Conservation (phyloP, 2,113 vertebrate species). For the Oreocharis arfaki region DNA sequence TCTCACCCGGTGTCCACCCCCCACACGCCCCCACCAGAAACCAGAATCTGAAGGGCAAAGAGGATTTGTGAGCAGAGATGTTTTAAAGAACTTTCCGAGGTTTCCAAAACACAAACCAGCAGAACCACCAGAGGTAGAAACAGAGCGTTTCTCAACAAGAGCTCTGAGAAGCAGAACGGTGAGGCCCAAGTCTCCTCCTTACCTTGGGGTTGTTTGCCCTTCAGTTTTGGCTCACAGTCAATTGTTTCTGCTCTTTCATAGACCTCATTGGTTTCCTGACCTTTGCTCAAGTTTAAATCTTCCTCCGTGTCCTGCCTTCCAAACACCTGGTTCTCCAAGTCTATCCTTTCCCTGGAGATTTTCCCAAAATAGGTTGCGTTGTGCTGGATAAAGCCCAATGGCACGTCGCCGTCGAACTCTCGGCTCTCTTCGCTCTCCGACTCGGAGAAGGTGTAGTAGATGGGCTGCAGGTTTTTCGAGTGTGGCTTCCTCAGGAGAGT, state of each 20-base stretch:
- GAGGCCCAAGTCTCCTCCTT: slow-evolving; percentile 46
- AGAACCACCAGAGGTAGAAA: slow-evolving; percentile 37
- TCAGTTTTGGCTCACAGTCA: slow-evolving; percentile 78
- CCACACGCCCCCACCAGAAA: background rate
- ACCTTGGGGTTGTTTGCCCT: slow-evolving; percentile 78
- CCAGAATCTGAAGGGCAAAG: slow-evolving; percentile 64
- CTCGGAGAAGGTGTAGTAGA: slow-evolving; percentile 80
- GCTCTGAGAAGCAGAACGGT: slow-evolving; percentile 27
- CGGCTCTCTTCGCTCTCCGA: slow-evolving; percentile 75
- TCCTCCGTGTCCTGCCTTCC: slow-evolving; percentile 44
- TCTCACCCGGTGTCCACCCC: background rate
- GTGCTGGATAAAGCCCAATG: slow-evolving; percentile 63
- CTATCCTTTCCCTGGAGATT: slow-evolving; percentile 57
- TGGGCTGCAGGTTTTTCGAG: slow-evolving; percentile 73
- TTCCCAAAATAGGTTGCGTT: slow-evolving; percentile 78
- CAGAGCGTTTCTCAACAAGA: slow-evolving; percentile 39
- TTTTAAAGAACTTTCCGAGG: slow-evolving; percentile 34
- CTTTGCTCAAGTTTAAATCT: slow-evolving; percentile 71
- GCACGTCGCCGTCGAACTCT: slow-evolving; percentile 64
- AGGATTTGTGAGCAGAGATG: slow-evolving; percentile 29
- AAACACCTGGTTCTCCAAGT: slow-evolving; percentile 66
- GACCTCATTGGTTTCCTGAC: slow-evolving; percentile 91
- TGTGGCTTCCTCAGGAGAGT: slow-evolving; percentile 85
- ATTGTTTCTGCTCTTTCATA: slow-evolving; percentile 78
- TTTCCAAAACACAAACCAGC: slow-evolving; percentile 38